These are phyloP conservation scores for Trachelus tabidus DNA, from an alignment of 2,888 invertebrate genomes.

Conservation along the genomic window DNA sequence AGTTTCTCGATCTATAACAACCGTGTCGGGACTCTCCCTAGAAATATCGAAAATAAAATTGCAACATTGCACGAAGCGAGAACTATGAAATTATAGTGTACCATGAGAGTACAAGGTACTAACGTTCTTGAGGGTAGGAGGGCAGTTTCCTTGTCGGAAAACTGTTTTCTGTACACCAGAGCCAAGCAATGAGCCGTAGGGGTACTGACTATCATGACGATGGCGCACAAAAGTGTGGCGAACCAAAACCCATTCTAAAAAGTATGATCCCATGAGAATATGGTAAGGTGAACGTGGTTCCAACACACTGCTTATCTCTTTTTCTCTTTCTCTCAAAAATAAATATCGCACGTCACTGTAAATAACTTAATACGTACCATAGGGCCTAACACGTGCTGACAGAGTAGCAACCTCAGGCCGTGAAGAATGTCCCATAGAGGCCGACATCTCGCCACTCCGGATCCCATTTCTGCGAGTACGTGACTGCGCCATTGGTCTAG, in stretches of 20 bases:
- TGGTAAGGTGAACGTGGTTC: not conserved
- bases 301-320: not conserved
- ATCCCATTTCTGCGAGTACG: constrained; percentile 72
- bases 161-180: constrained; percentile 64
- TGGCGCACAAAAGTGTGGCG: constrained; percentile 70
- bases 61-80: not conserved
- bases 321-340: not conserved
- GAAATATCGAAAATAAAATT: constrained; percentile 11
- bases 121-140: constrained; percentile 51
- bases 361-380: constrained; percentile 67
- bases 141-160: constrained; percentile 35
- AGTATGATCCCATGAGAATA: constrained; percentile 1
- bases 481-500: constrained; percentile 77
- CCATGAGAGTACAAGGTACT: constrained; percentile 27
- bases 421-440: constrained; percentile 79
- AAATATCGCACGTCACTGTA: not conserved
- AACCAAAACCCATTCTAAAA: constrained; percentile 79
- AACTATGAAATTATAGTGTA: not conserved
- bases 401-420: constrained; percentile 73
- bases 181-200: constrained; percentile 74
- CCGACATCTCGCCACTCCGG: constrained; percentile 76
- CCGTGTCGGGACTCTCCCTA: constrained; percentile 55
- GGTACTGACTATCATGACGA: constrained; percentile 72
- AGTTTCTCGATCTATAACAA: constrained; percentile 49
- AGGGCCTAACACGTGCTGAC: constrained; percentile 74